Percentiles rank a stretch among this genome's conserved stretches.
Evolutionary conservation across 1,140 invertebrate species (phyloP).

Genomic region (Acromyrmex echinatior): DNA sequence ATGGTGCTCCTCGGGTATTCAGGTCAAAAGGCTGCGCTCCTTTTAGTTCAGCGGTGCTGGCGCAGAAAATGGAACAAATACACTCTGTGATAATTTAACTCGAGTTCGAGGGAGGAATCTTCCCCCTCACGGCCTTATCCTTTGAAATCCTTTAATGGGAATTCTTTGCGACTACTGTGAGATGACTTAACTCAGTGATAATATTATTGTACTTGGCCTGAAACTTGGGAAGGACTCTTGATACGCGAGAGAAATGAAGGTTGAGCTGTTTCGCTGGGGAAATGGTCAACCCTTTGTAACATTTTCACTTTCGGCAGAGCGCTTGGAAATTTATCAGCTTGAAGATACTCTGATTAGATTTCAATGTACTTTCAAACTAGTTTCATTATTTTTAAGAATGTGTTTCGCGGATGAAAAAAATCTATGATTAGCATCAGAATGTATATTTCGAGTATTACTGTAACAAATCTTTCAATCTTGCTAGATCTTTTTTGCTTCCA

Average conservation of each 20-base stretch:
- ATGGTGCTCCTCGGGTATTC: slow-evolving; percentile 10
- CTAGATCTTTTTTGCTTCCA: background rate
- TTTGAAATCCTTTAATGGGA: slow-evolving; percentile 74
- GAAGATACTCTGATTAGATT: slow-evolving; percentile 16
- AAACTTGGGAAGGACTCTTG: slow-evolving; percentile 62
- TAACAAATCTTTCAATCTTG: background rate
- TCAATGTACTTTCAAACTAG: background rate
- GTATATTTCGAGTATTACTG: background rate
- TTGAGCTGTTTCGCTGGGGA: slow-evolving; percentile 53
- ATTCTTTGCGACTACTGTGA: slow-evolving; percentile 62
- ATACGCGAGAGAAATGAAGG: slow-evolving; percentile 62
- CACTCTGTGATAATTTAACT: slow-evolving; percentile 69
- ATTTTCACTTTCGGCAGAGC: slow-evolving; percentile 24
- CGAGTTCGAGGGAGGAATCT: background rate
- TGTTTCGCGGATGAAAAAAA: too few relatives aligned
- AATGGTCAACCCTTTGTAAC: slow-evolving; percentile 35
- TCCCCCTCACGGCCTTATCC: slow-evolving; percentile 53
- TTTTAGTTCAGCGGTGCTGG: slow-evolving; percentile 25
- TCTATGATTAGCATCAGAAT: background rate
- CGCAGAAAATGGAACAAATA: slow-evolving; percentile 49
- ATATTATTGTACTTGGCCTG: slow-evolving; percentile 70
- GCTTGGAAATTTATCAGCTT: slow-evolving; percentile 62
- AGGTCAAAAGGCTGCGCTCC: slow-evolving; percentile 49
- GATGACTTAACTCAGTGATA: slow-evolving; percentile 73
- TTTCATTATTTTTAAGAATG: slow-evolving; percentile 9